Conservation (phyloP, 1,140 invertebrate genomes). For the Daktulosphaira vitifoliae region DNA sequence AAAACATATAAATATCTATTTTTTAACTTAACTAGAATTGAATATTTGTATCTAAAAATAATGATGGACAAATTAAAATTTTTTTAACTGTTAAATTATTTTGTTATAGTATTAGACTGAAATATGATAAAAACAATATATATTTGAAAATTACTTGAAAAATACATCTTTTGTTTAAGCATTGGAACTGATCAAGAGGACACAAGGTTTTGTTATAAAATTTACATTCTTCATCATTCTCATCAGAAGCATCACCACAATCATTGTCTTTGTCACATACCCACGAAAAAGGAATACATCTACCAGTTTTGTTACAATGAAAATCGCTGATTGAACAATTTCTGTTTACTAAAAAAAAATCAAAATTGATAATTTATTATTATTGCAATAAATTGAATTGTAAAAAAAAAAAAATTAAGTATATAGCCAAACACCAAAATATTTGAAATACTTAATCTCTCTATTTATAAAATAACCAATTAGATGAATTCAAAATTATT, state of each 20-base stretch:
- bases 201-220: constrained; percentile 31
- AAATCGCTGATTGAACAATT: constrained; percentile 50
- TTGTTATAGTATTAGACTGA: too few relatives aligned
- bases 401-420: too few relatives aligned
- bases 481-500: too few relatives aligned
- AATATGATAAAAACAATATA: neutral
- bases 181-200: constrained; percentile 45
- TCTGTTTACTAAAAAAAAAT: constrained; percentile 41
- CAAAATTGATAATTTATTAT: too few relatives aligned
- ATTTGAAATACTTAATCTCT: too few relatives aligned
- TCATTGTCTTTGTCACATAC: constrained; percentile 66
- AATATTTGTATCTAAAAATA: too few relatives aligned
- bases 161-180: constrained; percentile 52
- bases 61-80: too few relatives aligned
- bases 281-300: constrained; percentile 61
- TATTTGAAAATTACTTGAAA: constrained; percentile 37
- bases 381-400: constrained; percentile 7
- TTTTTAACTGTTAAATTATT: too few relatives aligned
- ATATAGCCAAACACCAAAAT: too few relatives aligned
- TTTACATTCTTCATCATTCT: constrained; percentile 41
- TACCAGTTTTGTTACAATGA: constrained; percentile 54
- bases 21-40: too few relatives aligned
- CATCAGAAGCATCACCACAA: constrained; percentile 55
- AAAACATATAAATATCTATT: too few relatives aligned
- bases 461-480: too few relatives aligned